Evolutionary conservation across 2,888 invertebrate genomes (phyloP).

Genomic region (Hymenopus coronatus): DNA sequence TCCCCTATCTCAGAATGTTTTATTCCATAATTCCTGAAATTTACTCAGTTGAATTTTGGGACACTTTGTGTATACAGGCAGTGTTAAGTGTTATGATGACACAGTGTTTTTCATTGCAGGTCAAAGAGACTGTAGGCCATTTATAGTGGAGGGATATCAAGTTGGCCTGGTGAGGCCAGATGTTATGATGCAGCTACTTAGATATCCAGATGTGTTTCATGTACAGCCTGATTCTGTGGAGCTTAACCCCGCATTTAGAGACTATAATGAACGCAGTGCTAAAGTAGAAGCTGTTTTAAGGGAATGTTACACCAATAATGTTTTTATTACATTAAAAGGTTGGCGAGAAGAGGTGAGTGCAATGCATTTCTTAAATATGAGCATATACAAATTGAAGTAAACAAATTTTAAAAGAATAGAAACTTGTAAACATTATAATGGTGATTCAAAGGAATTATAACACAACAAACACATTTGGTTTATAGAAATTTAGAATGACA

Average conservation of each 20-base stretch:
- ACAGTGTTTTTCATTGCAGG: slow-evolving; percentile 48
- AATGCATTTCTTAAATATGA: not conserved
- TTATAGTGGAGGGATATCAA: slow-evolving; percentile 84
- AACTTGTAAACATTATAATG: no score
- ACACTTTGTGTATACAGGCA: no score
- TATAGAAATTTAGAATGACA: no score
- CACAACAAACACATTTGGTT: no score
- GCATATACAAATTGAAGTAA: not conserved
- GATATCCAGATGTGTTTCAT: slow-evolving; percentile 79
- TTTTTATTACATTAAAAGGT: slow-evolving; percentile 78
- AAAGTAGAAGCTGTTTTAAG: slow-evolving; percentile 76
- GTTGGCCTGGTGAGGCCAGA: slow-evolving; percentile 84
- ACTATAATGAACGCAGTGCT: slow-evolving; percentile 76
- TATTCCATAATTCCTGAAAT: no score
- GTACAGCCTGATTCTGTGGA: slow-evolving; percentile 71
- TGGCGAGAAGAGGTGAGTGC: slow-evolving; percentile 85
- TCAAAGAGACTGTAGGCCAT: slow-evolving; percentile 78
- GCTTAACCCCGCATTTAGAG: slow-evolving; percentile 82
- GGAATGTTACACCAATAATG: slow-evolving; percentile 70
- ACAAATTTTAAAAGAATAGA: no score
- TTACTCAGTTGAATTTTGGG: no score
- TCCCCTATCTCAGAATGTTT: no score
- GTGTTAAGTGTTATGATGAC: no score
- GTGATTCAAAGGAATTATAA: no score
- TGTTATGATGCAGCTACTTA: slow-evolving; percentile 74